phyloP scores from a whole-genome alignment of 2,797 vertebrate species.

The Cryptoblepharus egeriae region DNA sequence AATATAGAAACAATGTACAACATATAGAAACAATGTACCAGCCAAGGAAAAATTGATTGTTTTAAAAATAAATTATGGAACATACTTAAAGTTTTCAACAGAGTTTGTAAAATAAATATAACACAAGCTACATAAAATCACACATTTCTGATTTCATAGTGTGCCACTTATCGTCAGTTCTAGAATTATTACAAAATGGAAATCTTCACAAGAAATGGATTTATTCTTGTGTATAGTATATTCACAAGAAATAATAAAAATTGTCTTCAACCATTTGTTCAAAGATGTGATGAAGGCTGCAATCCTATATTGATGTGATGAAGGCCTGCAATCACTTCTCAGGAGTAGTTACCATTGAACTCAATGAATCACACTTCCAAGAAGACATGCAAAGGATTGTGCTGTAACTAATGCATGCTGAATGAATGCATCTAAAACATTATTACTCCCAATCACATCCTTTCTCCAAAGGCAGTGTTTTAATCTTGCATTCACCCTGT shows the following conservation, averaged over 20 bases:
- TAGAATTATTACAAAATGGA: conserved; percentile 13
- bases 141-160: conserved; percentile 32
- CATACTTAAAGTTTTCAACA: conserved; percentile 34
- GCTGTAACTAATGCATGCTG: not conserved
- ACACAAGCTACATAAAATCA: not conserved
- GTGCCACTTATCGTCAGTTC: conserved; percentile 36
- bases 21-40: too few species aligned
- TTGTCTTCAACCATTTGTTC: not conserved
- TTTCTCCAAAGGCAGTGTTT: too few species aligned
- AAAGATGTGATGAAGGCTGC: not conserved
- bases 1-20: conserved; percentile 35
- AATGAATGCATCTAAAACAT: not conserved
- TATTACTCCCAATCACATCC: not conserved
- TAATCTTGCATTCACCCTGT: not conserved
- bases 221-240: too few species aligned
- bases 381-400: too few species aligned
- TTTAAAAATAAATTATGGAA: conserved; percentile 13
- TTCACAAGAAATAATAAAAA: not conserved
- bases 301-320: too few species aligned
- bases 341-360: too few species aligned
- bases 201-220: too few species aligned
- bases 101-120: conserved; percentile 21
- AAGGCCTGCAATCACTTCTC: too few species aligned
- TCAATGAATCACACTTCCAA: too few species aligned
- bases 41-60: conserved; percentile 9